A percentile compares a stretch with the other conserved stretches of the same genome.
phyloP scores from a whole-genome alignment of 64 coral and sea anemone genomes.

The Pocillopora verrucosa region DNA sequence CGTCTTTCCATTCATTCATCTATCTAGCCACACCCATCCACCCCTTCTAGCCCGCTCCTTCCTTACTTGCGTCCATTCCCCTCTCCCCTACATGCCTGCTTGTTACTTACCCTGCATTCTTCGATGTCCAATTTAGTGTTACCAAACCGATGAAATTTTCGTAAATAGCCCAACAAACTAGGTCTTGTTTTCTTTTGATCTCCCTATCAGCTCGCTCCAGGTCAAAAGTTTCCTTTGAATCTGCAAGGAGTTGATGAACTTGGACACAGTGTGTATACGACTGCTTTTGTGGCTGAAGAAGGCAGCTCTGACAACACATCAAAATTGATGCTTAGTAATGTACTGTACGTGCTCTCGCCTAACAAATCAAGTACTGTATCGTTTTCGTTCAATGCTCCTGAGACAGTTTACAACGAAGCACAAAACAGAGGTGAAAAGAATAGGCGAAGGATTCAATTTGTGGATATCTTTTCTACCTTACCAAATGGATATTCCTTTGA shows the following conservation, averaged over 20 bases:
- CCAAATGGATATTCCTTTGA: slow-evolving; percentile 21
- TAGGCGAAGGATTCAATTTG: slow-evolving; percentile 8
- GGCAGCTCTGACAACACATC: not conserved
- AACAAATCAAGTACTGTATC: slow-evolving; percentile 33
- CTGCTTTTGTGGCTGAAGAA: slow-evolving; percentile 21
- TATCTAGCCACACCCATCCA: not conserved
- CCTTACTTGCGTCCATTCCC: not conserved
- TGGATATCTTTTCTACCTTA: slow-evolving; percentile 11
- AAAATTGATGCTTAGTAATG: slow-evolving; percentile 13
- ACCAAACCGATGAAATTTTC: not conserved
- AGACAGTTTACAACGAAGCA: not conserved
- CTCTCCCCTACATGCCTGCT: not conserved
- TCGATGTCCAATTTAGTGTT: not conserved
- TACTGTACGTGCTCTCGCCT: slow-evolving; percentile 30
- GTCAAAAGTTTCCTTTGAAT: slow-evolving; percentile 58
- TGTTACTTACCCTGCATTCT: not conserved
- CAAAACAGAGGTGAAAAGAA: too few species aligned
- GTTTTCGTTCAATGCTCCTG: slow-evolving; percentile 29
- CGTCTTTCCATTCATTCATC: not conserved
- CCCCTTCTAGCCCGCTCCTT: not conserved
- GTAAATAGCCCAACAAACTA: not conserved
- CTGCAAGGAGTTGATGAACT: slow-evolving; percentile 78
- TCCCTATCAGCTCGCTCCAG: slow-evolving; percentile 64
- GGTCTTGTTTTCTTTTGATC: not conserved
- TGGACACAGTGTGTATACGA: slow-evolving; percentile 60